These are phyloP conservation scores for Lasioglossum albipes DNA, from an alignment of 1,140 invertebrate genomes.

Conservation along the genomic window DNA sequence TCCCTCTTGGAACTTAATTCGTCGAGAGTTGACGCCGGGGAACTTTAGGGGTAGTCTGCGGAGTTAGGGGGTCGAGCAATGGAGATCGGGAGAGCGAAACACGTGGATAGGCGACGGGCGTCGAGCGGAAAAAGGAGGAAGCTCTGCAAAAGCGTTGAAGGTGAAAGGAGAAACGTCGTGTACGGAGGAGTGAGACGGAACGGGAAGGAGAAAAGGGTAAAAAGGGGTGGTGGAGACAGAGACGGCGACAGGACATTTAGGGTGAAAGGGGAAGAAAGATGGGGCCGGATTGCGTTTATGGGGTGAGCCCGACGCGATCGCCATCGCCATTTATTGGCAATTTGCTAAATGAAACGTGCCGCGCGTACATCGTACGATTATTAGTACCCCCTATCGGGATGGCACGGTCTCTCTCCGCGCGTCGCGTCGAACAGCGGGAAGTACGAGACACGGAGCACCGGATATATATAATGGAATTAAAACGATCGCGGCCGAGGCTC, in stretches of 20 bases:
- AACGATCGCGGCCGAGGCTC: constrained; percentile 22
- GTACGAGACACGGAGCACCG: constrained; percentile 6
- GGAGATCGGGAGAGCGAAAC: neutral
- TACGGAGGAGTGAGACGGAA: neutral
- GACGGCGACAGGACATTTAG: constrained; percentile 13
- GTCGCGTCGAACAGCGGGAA: constrained; percentile 13
- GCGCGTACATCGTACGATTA: constrained; percentile 68
- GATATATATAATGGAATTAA: constrained; percentile 38
- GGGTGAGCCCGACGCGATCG: constrained; percentile 71
- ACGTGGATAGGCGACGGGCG: no score
- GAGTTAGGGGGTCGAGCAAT: neutral
- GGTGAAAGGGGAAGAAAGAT: constrained; percentile 49
- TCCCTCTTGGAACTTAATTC: constrained; percentile 75
- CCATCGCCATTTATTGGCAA: constrained; percentile 80
- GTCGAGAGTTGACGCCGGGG: constrained; percentile 59
- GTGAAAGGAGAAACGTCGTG: no score
- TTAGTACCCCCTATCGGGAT: constrained; percentile 61
- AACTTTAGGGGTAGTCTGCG: constrained; percentile 14
- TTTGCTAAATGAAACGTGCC: constrained; percentile 79
- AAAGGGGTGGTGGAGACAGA: constrained; percentile 26
- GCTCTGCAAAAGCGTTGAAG: neutral
- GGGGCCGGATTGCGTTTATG: constrained; percentile 58
- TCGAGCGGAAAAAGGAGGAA: neutral
- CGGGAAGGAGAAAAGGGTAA: neutral
- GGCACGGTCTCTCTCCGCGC: constrained; percentile 25